Percentiles rank a stretch among this genome's conserved stretches.
Evolutionary conservation across 2,888 invertebrate genomes (phyloP).

Genomic region (Odontocerum albicorne): DNA sequence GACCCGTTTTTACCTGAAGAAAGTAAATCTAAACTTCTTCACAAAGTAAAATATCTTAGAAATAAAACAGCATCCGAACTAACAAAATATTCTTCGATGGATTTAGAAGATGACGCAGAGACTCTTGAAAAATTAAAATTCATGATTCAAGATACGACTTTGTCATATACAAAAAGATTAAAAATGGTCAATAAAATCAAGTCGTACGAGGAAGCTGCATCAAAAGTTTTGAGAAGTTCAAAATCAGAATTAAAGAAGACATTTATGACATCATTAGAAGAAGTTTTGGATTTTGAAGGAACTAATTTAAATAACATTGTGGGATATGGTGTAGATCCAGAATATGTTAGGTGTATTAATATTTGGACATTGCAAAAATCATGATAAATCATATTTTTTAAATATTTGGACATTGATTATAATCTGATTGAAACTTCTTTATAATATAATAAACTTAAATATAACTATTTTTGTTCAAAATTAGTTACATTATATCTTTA

Average conservation of each 20-base stretch:
- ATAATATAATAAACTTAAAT: too few relatives aligned
- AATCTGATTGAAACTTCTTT: too few relatives aligned
- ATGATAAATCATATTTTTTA: too few relatives aligned
- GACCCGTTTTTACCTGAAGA: conserved; percentile 21
- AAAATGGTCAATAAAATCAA: conserved; percentile 17
- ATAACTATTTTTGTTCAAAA: too few relatives aligned
- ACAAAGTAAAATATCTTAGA: conserved; percentile 20
- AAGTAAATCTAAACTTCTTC: conserved; percentile 18
- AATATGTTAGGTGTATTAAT: conserved; percentile 25
- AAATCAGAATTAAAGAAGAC: conserved; percentile 24
- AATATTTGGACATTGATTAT: too few relatives aligned
- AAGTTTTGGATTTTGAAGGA: conserved; percentile 27
- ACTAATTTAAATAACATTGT: conserved; percentile 30
- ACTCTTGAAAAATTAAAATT: conserved; percentile 17
- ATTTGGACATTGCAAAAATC: too few relatives aligned
- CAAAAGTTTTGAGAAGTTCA: conserved; percentile 10
- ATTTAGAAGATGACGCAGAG: conserved; percentile 8
- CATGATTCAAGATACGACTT: conserved; percentile 17
- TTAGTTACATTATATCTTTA: too few relatives aligned
- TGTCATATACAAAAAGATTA: conserved; percentile 15
- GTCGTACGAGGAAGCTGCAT: conserved; percentile 10
- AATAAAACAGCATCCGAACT: conserved; percentile 15
- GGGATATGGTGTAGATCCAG: conserved; percentile 29
- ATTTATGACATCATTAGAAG: conserved; percentile 15
- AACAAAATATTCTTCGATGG: neutral